Base-by-base conservation (phyloP, 2,113 vertebrate species). In the Benitochromis conjunctus region DNA sequence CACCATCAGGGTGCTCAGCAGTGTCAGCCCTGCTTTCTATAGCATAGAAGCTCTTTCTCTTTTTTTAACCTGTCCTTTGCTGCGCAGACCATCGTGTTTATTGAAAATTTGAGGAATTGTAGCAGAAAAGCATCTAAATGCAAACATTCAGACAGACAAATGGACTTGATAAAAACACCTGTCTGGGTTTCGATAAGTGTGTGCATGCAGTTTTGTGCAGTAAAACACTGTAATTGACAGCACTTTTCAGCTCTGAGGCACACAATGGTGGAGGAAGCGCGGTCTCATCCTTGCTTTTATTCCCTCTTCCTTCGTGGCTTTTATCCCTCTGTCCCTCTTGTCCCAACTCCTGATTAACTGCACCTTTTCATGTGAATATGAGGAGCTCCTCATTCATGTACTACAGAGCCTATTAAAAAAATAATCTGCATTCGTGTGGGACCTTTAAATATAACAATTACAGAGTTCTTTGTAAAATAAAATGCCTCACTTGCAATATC, bases 161-260 rank as follows among this genome's bases (percentile, higher is more conserved):
- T 56, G 34, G 80, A 21, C 34, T 79, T 57, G 29, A 74, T 80
- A 36, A 81, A 79, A 90, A 12, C 51, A 41, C 31, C 14, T 58
- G 64, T 84, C 82, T 88, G 79, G 8, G 62, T 80, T 38, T 69
- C 13, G 11, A 18, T 56, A 11, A 14, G 34, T 48, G 16, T 56
- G 41, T 14, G 31, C 36, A 26, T 5, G 48, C 71, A 46, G 14
- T 9, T 82, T 66, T 74, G 53, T 57, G 84, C 87, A 13, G 76
- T 71, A 34, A 85, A 89, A 89, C 94, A 81, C 87, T 92, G 79
- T 94, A 92, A 94, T 88, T 92, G 91, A 94, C 93, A 88, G 86
- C 82, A 81, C 88, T 89, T 93, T 94, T 89, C 83, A 89, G 88
- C 81, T 83, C 69, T 16, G 18, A 34, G 36, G 84, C n/a, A 83